Conservation (phyloP, 2,888 invertebrate genomes). For the Spodoptera littoralis region DNA sequence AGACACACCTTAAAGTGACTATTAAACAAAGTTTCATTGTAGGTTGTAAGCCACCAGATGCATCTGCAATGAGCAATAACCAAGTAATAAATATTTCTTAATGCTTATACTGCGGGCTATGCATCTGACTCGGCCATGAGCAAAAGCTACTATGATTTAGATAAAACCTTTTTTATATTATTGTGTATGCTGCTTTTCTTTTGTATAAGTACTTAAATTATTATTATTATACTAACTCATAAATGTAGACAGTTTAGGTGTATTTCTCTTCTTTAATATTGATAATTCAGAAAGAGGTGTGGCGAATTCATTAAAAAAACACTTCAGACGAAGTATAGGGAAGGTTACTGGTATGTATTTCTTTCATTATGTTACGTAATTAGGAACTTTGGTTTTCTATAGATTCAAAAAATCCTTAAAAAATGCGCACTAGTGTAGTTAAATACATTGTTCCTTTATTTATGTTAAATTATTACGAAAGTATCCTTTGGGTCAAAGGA, state of each 20-base stretch:
- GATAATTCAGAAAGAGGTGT: too few relatives aligned
- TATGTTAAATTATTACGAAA: conserved; percentile 55
- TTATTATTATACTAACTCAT: too few relatives aligned
- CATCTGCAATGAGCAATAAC: conserved; percentile 38
- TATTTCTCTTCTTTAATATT: too few relatives aligned
- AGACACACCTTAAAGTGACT: conserved; percentile 4
- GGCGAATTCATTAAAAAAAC: too few relatives aligned
- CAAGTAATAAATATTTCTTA: conserved; percentile 29
- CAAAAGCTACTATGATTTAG: conserved; percentile 21
- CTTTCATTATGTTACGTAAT: too few relatives aligned
- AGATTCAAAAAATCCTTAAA: neutral
- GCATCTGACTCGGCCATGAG: conserved; percentile 12
- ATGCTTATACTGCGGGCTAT: conserved; percentile 37
- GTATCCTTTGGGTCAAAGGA: conserved; percentile 57
- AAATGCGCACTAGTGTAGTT: conserved; percentile 51
- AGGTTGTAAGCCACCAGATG: conserved; percentile 27
- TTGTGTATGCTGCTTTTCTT: neutral
- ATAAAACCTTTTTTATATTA: conserved; percentile 25
- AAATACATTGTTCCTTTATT: conserved; percentile 47
- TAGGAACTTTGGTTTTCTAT: too few relatives aligned
- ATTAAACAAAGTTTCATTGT: conserved; percentile 29
- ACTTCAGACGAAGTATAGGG: too few relatives aligned
- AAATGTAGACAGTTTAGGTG: too few relatives aligned
- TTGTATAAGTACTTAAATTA: neutral
- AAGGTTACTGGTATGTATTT: too few relatives aligned